A percentile compares a stretch with the other conserved stretches of the same genome.
These are phyloP conservation scores for Agrypnus murinus DNA, from an alignment of 2,888 invertebrate genomes.

Conservation along the genomic window DNA sequence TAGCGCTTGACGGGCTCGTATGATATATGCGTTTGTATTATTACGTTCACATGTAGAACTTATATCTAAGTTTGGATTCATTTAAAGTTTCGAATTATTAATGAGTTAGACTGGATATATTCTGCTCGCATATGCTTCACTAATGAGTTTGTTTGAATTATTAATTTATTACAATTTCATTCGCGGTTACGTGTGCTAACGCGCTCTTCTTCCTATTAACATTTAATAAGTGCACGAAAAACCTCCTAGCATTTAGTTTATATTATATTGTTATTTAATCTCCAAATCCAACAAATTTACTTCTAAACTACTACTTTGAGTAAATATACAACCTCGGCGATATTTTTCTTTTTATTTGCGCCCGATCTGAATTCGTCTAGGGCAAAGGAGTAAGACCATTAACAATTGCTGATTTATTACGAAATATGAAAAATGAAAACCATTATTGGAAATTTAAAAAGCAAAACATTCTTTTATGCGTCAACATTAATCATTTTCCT, in stretches of 20 bases:
- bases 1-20: conserved; percentile 58
- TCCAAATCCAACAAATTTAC: neutral
- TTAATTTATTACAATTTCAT: conserved; percentile 68
- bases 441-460: conserved; percentile 11
- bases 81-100: conserved; percentile 70
- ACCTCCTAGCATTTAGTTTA: neutral
- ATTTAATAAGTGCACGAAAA: conserved; percentile 14
- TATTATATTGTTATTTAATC: neutral
- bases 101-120: conserved; percentile 68
- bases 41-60: conserved; percentile 68
- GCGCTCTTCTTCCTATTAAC: conserved; percentile 34
- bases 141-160: conserved; percentile 70
- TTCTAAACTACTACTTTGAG: no score
- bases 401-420: conserved; percentile 31
- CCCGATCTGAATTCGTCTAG: neutral
- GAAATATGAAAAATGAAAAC: conserved; percentile 19
- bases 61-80: conserved; percentile 68
- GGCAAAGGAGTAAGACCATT: neutral
- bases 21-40: conserved; percentile 64
- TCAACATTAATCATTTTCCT: conserved; percentile 8
- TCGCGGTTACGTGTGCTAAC: conserved; percentile 55
- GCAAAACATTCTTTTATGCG: conserved; percentile 19
- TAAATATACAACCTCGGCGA: no score
- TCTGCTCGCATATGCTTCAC: conserved; percentile 66
- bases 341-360: neutral